Base-by-base conservation (phyloP, 2,888 invertebrate species). In the Pasiphila rectangulata region DNA sequence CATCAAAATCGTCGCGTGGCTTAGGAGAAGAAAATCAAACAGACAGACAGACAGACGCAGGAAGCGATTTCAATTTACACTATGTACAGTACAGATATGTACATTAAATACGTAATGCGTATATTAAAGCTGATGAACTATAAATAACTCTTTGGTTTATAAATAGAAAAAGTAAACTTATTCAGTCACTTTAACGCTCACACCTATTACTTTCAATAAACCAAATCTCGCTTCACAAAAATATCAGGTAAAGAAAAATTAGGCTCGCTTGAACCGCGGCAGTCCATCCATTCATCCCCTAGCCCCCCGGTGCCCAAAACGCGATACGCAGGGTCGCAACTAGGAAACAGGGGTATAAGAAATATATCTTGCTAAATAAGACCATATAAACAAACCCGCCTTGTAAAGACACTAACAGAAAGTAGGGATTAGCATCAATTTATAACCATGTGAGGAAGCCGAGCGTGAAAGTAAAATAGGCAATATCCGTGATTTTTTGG, bases 241-340 rank as follows among this genome's bases (percentile, higher is more conserved):
- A 75, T 72, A 74, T 74, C 75, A 70, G 69, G 65, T 56, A 53
- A 63, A 70, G 78, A 85, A 84, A 87, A 81, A 83, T 83, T 81
- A 75, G 80, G 67, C 68, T 64, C 69, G 71, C 73, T 73, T 67
- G 70, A 55, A 77, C 76, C 78, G 67, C 77, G 84, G 81, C 83
- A 84, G 83, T 80, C 72, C 74, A 86, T 86, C 79, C 72, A 79
- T 85, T 73, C 71, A 57, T 55, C 54, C 64, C 69, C 25, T 42
- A 43, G 36, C 44, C 56, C 49, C 59, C 57, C 48, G 63, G 61
- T 65, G 57, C 69, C 63, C 61, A 67, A 69, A 32, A 69, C 69
- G 74, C 79, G 79, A 83, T 83, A 83, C 67, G 13, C 48, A 49
- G 47, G 17, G 38, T 10, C 35, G 32, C 30, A 30, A 24, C 23